Base-by-base conservation (phyloP, 2,797 vertebrate species). In the Nothura maculosa region DNA sequence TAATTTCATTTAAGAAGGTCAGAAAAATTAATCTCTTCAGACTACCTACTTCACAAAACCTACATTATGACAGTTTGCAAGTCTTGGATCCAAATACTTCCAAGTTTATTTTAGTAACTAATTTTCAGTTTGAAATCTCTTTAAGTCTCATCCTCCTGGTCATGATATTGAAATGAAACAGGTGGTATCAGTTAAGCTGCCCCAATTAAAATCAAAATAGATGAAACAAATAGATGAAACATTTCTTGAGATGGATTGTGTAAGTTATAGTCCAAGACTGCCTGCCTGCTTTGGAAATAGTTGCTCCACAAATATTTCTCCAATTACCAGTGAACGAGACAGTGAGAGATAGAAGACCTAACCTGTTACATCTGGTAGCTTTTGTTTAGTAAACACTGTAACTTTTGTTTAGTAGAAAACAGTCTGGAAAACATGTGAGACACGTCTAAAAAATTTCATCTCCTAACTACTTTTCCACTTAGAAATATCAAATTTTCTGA, bases 141-240 rank as follows among this genome's bases (percentile, higher is more conserved):
- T 21, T 76, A 32, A 73, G 3, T 82, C 40, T 80, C 50, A 77
- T 66, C 6, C 8, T 73, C 50, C 76, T 64, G 38, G 9, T 21
- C 28, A 12, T 48, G 57, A 58, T 22, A 61, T 80, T 93, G 24
- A 48, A 48, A 48, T 24, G 25, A 48, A 52, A 67, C 57, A 75
- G 4, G 12, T 43, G 2, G 4, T 42, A 47, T 38, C n/a, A 36
- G 40, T 91, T 80, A 85, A 68, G 32, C 21, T 80, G 22, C 22
- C 22, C 27, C 38, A 90, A 81, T 83, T 69, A 77, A 80, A 82
- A 38, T 12, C 55, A 90, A 92, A 92, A 69, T 76, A 87, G 76
- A 50, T 68, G 6, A 60, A 77, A 47, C 3, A 92, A 92, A 73
- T 73, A 85, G 76, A 50, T 68, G 6, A 55, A 77, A 38, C 3